Evolutionary conservation across 2,888 invertebrate species (phyloP), one percentile per base, ranked within the genome.

Genomic region (Spicauda simplicius): DNA sequence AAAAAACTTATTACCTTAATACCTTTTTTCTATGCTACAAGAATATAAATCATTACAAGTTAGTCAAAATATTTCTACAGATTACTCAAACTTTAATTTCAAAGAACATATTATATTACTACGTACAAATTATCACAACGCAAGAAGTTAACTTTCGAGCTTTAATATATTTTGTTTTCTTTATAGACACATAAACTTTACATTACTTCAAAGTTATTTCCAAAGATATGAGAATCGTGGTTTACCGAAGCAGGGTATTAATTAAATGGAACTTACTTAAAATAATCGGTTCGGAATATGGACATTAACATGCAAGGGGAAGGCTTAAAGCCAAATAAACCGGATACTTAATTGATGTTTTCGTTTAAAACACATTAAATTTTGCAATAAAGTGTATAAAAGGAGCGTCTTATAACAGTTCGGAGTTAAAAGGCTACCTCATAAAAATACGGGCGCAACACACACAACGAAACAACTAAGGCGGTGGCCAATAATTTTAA

Each of bases 291-390:
- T 33, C n/a, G 6, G n/a, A 37, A 52, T 52, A 60, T 61, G 53
- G 37, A 37, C 53, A 61, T 18, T 60, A 52, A 60, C 50, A 52
- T 60, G 52, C 60, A 61, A 53, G 53, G 41, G 16, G 33, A 61
- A 53, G 14, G 37, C 10, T 61, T 61, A 61, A 63, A 18, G 20
- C 14, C 45, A 45, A 55, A 63, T 45, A 63, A 63, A 63, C 55
- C 54, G 55, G n/a, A 55, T 41, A 63, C 16, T 45, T 63, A 63
- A 54, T 63, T 54, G 25, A 55, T 63, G 45, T 63, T 63, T 55
- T 55, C 41, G 8, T 55, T 54, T 55, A 14, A 54, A 63, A 45
- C 54, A 61, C 20, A 54, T 62, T 55, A 62, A 25, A 62, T 53
- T 61, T 61, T 16, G 53, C 53, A 61, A 61, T 61, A 53, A 61